Evolutionary conservation across 2,797 vertebrate species (phyloP), one percentile per base, ranked within the genome.

Genomic region (Anisognathus igniventris): DNA sequence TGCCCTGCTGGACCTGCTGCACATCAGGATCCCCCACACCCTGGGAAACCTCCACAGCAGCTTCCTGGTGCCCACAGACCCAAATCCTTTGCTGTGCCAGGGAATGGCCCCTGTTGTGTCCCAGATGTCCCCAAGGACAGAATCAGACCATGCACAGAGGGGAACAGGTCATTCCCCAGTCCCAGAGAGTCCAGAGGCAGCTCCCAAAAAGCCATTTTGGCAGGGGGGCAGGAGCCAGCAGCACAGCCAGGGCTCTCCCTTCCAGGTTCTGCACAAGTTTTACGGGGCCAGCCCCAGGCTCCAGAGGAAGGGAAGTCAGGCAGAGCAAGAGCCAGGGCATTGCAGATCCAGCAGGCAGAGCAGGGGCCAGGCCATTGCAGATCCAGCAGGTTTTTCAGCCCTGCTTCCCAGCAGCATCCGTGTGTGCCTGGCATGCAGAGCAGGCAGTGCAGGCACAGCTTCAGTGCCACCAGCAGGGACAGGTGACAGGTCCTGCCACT

Each of bases 401-500:
- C 53, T 42, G 56, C 47, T 88, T 70, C 71, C 86, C 86, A 73
- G 40, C 81, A 87, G 68, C 85, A 57, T 53, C 50, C 1, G 0
- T 42, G 88, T 74, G 89, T 56, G 79, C 79, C 66, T 30, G 4
- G 81, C 77, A 68, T 58, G 80, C 66, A 80, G 91, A 96, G 88
- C 76, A 92, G 82, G 76, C 85, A 22, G 66, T 1, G 27, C 14
- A 68, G 61, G 27, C 60, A 17, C 70, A 37, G 77, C 53, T 35
- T 24, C 57, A 6, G 82, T 33, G 73, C 53, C 68, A 10, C 62
- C 21, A 93, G 78, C 39, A 33, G 73, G 77, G 75, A 75, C 40
- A 74, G 51, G 39, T 76, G 68, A 10, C n/a, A 28, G 20, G 31
- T 82, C 71, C 70, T 73, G 80, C 70, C 68, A 14, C 48, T 42